Base-by-base conservation (phyloP, 1,140 invertebrate species). In the Gonioctena quinquepunctata region DNA sequence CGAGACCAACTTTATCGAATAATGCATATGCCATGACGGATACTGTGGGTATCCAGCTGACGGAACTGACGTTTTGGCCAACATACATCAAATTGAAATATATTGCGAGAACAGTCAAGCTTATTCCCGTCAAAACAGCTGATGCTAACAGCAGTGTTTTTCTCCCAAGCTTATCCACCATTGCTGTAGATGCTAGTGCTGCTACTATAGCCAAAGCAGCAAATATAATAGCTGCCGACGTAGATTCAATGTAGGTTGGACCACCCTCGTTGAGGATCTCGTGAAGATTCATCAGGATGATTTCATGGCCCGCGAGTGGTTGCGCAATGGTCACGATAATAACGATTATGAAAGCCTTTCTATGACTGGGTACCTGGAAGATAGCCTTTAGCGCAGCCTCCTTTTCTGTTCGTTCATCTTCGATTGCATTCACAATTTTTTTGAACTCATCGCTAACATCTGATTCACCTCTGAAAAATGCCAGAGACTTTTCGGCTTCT, bases 401-500 rank as follows among this genome's bases (percentile, higher is more conserved):
- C 6, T 62, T 57, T 42, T 63, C 60, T 28, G 76, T 74, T 8
- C 61, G 42, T 5, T 76, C 25, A 62, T 78, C 76, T 23, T 81
- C 78, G 23, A 83, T 77, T 0, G 86, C 84, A 19, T 73, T 80
- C 0, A 65, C 11, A 42, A 42, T 42, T 54, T 54, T 18, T 0
- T 54, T 3, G 50, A 19, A 54, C 7, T 54, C 27, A 25, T 62
- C 27, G 19, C 7, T 19, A 22, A 83, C 83, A 26, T 89, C 80
- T 1, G 92, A 75, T 74, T 54, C 19, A 22, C 50, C 16, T 54
- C 21, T 54, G 50, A 54, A 18, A 18, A 83, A 86, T 2, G 81
- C 73, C 59, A 92, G 75, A 4, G 87, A 77, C 8, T 11, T 82
- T 2, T 84, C 73, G 0, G 89, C 89, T 28, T 87, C 85, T 5